Base-by-base conservation (phyloP, 1,140 invertebrate species). In the Euura saliciscinereae region DNA sequence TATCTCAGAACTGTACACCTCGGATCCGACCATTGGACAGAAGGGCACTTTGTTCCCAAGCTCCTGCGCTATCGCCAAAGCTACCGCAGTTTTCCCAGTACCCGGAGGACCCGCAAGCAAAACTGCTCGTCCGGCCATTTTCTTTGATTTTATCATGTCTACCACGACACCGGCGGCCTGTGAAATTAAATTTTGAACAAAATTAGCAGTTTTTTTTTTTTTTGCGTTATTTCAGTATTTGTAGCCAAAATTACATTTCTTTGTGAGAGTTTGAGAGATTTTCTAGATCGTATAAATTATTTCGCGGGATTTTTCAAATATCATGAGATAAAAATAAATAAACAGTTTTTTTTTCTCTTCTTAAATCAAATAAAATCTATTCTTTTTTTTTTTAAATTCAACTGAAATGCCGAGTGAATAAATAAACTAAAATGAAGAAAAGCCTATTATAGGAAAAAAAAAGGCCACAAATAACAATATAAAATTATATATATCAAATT, bases 1-100 rank as follows among this genome's bases (percentile, higher is more conserved):
- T n/a, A 99, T 99, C 87, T 99, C 99, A 11, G 97, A 95, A 79
- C 98, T 99, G 86, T 96, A 99, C 0, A 99, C 98, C 90, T 99
- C 99, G 73, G 97, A 99, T 2, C 98, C 99, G 64, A 99, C 99
- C 98, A 99, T 99, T 0, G 98, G 98, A 87, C 98, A 99, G 83
- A 99, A 99, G 43, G 99, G 99, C 4, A 99, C 96, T 90, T 99
- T 99, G 79, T 93, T 97, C 43, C 99, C 99, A 2, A 99, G 88
- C 85, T 99, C 98, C 84, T 99, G 98, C 3, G 98, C 96, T 74
- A 99, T 98, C 11, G 98, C 99, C 66, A 99, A 86, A 6, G 98
- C 98, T 74, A 99, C 96, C 0, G 98, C 98, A 43, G 98, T 99
- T 90, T 99, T 99, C 44, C 98, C 99, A 5, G 99, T 99, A 11